Evolutionary conservation across 2,888 invertebrate species (phyloP).

Genomic region (Trachelus stipa): DNA sequence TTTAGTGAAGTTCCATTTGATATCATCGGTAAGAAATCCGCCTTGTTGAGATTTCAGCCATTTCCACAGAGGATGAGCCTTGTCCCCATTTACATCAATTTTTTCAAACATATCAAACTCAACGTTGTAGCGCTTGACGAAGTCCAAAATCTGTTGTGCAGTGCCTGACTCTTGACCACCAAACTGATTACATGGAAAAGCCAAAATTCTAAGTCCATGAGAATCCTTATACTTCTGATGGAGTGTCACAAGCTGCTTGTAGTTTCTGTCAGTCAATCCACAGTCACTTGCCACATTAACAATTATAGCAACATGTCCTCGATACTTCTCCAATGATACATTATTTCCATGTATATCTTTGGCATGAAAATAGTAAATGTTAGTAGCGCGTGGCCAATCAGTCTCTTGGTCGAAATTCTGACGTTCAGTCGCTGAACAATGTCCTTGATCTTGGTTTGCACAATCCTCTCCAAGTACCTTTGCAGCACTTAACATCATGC

Average conservation of each 20-base stretch:
- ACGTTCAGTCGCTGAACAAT: neutral
- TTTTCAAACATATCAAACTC: conserved; percentile 63
- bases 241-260: conserved; percentile 81
- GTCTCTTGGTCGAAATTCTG: conserved; percentile 48
- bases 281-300: conserved; percentile 92
- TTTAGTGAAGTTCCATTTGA: conserved; percentile 90
- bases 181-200: conserved; percentile 80
- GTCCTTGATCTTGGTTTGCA: neutral
- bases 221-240: conserved; percentile 78
- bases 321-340: conserved; percentile 81
- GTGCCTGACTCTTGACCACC: conserved; percentile 65
- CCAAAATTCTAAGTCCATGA: conserved; percentile 74
- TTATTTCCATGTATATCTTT: conserved; percentile 85
- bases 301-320: conserved; percentile 82
- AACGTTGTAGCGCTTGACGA: conserved; percentile 56
- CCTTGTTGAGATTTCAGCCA: conserved; percentile 65
- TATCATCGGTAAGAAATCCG: conserved; percentile 71
- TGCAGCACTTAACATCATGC: neutral
- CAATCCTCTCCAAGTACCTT: neutral
- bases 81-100: conserved; percentile 64
- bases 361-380: conserved; percentile 86
- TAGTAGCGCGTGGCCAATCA: conserved; percentile 74
- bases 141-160: conserved; percentile 55
- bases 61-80: conserved; percentile 66
- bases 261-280: conserved; percentile 83